Percentiles rank a stretch among this genome's conserved stretches.
These are phyloP conservation scores for Aspidapion aeneum DNA, from an alignment of 2,888 invertebrate genomes.

Conservation along the genomic window DNA sequence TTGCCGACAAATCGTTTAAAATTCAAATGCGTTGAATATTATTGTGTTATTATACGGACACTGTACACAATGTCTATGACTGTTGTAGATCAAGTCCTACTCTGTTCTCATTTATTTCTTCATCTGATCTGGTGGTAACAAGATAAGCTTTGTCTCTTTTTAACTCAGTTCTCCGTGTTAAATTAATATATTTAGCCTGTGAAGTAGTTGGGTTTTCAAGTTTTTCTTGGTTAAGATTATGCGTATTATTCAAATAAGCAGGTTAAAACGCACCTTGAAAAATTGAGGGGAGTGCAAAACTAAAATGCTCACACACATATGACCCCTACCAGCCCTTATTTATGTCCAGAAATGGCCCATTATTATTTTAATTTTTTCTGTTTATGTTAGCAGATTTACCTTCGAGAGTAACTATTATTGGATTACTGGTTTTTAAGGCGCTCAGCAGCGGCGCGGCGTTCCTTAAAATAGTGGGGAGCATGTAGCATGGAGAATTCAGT, in stretches of 20 bases:
- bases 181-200: too few species aligned
- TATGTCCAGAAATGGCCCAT: conserved; percentile 5
- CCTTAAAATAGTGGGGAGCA: too few species aligned
- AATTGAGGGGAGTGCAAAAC: neutral
- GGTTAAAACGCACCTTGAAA: neutral
- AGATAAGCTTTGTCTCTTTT: neutral
- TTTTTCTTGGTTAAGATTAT: neutral
- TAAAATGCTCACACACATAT: neutral
- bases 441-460: too few species aligned
- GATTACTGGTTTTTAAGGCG: conserved; percentile 17
- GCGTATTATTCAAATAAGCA: neutral
- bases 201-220: too few species aligned
- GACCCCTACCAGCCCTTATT: neutral
- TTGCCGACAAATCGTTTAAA: neutral
- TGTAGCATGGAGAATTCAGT: too few species aligned
- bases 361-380: conserved; percentile 19
- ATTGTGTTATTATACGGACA: neutral
- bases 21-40: neutral
- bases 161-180: too few species aligned
- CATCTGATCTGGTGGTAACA: too few species aligned
- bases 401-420: conserved; percentile 7
- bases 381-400: conserved; percentile 12
- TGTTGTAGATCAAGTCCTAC: neutral
- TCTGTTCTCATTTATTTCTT: neutral
- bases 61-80: neutral